Conservation (phyloP, 2,113 vertebrate species). For the Oreochromis niloticus region DNA sequence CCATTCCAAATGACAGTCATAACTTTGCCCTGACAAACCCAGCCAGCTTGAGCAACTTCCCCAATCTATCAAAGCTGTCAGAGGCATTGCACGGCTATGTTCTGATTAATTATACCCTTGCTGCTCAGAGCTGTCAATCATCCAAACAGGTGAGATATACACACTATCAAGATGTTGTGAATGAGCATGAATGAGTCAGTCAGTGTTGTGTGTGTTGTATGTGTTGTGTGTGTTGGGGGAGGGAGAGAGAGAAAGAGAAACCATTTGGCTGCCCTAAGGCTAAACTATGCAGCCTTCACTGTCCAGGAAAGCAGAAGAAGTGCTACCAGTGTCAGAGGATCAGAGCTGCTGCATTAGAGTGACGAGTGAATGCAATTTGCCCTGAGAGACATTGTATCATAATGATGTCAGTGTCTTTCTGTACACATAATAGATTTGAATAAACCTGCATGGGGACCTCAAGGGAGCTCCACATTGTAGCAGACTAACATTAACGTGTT, state of each 20-base stretch:
- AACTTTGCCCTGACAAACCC: conserved; percentile 55
- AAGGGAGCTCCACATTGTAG: conserved; percentile 7
- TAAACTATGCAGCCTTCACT: conserved; percentile 34
- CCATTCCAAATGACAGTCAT: conserved; percentile 55
- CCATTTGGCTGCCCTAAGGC: conserved; percentile 43
- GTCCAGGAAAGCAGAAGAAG: conserved; percentile 42
- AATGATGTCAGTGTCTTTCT: conserved; percentile 51
- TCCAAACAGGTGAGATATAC: conserved; percentile 32
- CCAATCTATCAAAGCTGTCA: conserved; percentile 69
- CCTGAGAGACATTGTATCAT: conserved; percentile 45
- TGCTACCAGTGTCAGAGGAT: conserved; percentile 56
- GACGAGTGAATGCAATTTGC: conserved; percentile 66
- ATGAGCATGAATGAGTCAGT: conserved; percentile 50
- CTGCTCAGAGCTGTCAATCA: conserved; percentile 59
- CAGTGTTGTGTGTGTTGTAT: not conserved
- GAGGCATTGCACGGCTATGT: conserved; percentile 40
- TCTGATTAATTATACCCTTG: conserved; percentile 67
- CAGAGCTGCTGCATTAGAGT: conserved; percentile 44
- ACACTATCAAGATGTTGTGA: conserved; percentile 39
- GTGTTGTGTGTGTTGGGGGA: not conserved
- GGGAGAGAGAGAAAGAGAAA: conserved; percentile 41
- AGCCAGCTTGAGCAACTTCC: conserved; percentile 64
- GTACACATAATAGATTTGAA: conserved; percentile 37
- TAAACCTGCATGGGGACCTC: conserved; percentile 40
- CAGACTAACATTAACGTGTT: conserved; percentile 61